Conservation (phyloP, 1,140 invertebrate species). For the Bicyclus anynana region DNA sequence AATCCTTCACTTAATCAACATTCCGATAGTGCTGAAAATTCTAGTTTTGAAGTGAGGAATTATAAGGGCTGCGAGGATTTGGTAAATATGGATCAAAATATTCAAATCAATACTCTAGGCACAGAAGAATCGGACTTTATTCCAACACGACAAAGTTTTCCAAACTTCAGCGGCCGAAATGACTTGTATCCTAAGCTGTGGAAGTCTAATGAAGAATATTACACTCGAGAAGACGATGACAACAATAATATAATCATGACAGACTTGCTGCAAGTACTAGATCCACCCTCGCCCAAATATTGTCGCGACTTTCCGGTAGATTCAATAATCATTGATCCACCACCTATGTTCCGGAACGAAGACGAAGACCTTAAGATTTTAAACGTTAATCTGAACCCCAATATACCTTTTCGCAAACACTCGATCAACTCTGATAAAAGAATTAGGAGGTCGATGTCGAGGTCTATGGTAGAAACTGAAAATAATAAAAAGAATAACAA, state of each 20-base stretch:
- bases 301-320: slow-evolving; percentile 36
- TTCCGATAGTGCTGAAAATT: slow-evolving; percentile 79
- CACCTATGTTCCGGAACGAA: slow-evolving; percentile 76
- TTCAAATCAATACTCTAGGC: slow-evolving; percentile 59
- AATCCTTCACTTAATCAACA: slow-evolving; percentile 49
- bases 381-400: slow-evolving; percentile 61
- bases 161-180: slow-evolving; percentile 48
- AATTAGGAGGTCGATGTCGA: slow-evolving; percentile 63
- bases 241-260: slow-evolving; percentile 32
- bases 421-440: slow-evolving; percentile 73
- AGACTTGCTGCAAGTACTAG: slow-evolving; percentile 55
- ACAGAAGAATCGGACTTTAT: slow-evolving; percentile 54
- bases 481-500: slow-evolving; percentile 48
- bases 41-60: slow-evolving; percentile 76
- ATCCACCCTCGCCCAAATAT: slow-evolving; percentile 61
- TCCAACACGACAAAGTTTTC: slow-evolving; percentile 61
- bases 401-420: slow-evolving; percentile 69
- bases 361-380: slow-evolving; percentile 66
- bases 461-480: slow-evolving; percentile 65
- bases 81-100: slow-evolving; percentile 79
- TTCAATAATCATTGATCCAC: slow-evolving; percentile 76
- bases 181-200: slow-evolving; percentile 53
- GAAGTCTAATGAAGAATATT: slow-evolving; percentile 65
- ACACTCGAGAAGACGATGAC: slow-evolving; percentile 37
- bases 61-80: slow-evolving; percentile 83